Evolutionary conservation across 2,113 vertebrate species (phyloP).

Genomic region (Rhombomys opimus): DNA sequence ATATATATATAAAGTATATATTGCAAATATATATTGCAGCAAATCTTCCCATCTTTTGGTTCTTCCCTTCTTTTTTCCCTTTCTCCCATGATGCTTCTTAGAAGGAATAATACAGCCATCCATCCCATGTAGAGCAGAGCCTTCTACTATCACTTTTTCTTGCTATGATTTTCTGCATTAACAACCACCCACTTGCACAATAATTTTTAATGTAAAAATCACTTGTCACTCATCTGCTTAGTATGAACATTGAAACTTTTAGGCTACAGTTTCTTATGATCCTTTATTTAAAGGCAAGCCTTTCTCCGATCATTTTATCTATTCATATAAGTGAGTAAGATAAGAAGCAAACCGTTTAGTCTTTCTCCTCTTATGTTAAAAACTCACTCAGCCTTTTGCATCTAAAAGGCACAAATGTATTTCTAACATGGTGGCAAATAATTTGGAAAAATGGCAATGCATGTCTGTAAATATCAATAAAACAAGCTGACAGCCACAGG

Average conservation of each 20-base stretch:
- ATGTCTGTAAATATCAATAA: neutral
- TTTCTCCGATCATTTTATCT: slow-evolving; percentile 22
- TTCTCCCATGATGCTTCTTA: neutral
- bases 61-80: no score
- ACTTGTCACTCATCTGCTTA: neutral
- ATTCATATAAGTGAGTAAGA: neutral
- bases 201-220: neutral
- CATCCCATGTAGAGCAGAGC: neutral
- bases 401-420: neutral
- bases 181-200: neutral
- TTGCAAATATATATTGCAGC: neutral
- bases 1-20: no score
- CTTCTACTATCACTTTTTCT: neutral
- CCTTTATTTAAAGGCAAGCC: neutral
- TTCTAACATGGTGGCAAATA: neutral
- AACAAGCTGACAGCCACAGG: neutral
- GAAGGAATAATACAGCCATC: neutral
- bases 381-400: neutral
- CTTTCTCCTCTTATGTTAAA: neutral
- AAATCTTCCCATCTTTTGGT: neutral
- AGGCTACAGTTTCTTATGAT: neutral
- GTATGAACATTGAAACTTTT: neutral
- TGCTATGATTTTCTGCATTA: neutral
- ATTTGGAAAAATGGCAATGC: neutral
- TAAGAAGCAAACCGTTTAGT: neutral